phyloP scores from a whole-genome alignment of 2,888 invertebrate species.

The Phaedon cochleariae region DNA sequence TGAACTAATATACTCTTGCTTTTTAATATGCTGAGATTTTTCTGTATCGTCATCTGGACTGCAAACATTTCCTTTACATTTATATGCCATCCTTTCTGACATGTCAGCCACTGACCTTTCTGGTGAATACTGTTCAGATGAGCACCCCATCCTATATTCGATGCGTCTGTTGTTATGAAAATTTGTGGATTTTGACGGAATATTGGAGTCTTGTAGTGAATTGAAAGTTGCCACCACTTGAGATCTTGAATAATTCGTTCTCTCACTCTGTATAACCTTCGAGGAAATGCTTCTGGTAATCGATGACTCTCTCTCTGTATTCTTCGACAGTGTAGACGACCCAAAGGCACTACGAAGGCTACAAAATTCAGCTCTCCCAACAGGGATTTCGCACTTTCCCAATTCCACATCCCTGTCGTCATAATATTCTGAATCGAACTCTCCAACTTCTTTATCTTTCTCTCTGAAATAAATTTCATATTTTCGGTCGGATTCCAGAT shows the following conservation, averaged over 20 bases:
- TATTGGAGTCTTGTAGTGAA: constrained; percentile 3
- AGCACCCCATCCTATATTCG: constrained; percentile 34
- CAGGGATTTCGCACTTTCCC: constrained; percentile 7
- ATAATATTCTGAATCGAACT: not conserved
- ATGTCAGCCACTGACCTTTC: constrained; percentile 18
- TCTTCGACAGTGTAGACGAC: constrained; percentile 20
- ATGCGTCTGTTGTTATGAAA: constrained; percentile 37
- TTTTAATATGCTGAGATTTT: not conserved
- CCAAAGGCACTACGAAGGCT: constrained; percentile 22
- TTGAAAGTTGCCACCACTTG: constrained; percentile 32
- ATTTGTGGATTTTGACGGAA: constrained; percentile 27
- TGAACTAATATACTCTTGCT: not conserved
- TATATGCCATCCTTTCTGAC: constrained; percentile 16
- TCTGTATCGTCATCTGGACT: not conserved
- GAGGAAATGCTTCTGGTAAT: constrained; percentile 7
- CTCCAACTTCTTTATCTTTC: not conserved
- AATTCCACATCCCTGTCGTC: not conserved
- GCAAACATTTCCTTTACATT: not conserved
- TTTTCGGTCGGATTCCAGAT: not conserved
- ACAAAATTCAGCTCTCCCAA: constrained; percentile 26
- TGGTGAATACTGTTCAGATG: constrained; percentile 12
- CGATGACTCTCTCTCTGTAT: too few relatives aligned
- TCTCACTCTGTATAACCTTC: not conserved
- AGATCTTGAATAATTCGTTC: constrained; percentile 5
- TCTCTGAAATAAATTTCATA: not conserved